Conservation (phyloP, 2,888 invertebrate species). For the Andrena flavipes region DNA sequence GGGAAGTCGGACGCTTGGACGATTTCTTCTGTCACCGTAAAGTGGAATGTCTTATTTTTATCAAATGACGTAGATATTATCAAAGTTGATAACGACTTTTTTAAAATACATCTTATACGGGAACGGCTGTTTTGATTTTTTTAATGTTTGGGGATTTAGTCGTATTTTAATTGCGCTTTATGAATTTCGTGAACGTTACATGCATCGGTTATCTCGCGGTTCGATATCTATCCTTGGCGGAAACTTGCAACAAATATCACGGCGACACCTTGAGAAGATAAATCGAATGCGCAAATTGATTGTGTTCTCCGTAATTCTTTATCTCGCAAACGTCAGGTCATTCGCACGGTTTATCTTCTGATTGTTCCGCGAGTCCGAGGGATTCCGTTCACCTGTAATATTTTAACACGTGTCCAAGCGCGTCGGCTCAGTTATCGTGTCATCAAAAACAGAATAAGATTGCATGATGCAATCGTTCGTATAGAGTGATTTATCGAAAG, state of each 20-base stretch:
- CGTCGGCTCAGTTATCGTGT: conserved; percentile 8
- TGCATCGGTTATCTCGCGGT: background rate
- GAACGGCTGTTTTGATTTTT: background rate
- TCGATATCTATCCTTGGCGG: background rate
- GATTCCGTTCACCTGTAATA: conserved; percentile 1
- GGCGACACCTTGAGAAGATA: conserved; percentile 11
- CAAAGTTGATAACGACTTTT: background rate
- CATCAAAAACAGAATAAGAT: background rate
- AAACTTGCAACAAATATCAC: background rate
- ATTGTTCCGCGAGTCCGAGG: background rate
- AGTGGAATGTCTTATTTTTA: background rate
- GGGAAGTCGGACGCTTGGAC: background rate
- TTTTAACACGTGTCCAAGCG: background rate
- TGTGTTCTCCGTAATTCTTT: conserved; percentile 6
- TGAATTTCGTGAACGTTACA: background rate
- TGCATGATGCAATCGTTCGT: conserved; percentile 11
- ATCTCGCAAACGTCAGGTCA: conserved; percentile 34
- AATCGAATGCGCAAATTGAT: conserved; percentile 18
- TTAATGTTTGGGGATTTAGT: background rate
- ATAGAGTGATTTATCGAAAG: background rate
- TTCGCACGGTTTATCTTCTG: conserved; percentile 55
- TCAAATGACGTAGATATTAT: too few relatives aligned
- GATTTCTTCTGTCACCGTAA: background rate
- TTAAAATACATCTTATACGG: background rate
- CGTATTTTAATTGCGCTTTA: background rate